phyloP scores from a whole-genome alignment of 2,888 invertebrate genomes.

The Drosophila vallismaia region DNA sequence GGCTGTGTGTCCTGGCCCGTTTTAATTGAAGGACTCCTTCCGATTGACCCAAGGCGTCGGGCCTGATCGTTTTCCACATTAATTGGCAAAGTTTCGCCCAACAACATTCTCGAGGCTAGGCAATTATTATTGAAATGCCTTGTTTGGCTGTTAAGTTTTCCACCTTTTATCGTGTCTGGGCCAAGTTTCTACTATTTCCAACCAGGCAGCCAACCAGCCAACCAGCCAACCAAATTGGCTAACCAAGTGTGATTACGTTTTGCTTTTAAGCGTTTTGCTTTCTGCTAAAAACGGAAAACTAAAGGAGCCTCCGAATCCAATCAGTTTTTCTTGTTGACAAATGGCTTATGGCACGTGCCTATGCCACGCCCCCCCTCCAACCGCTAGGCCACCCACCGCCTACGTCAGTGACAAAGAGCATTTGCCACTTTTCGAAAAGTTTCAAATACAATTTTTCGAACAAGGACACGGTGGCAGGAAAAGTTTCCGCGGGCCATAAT shows the following conservation, averaged over 20 bases:
- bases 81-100: slow-evolving; percentile 59
- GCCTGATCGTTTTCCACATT: slow-evolving; percentile 35
- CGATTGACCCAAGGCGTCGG: slow-evolving; percentile 11
- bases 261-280: slow-evolving; percentile 61
- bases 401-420: slow-evolving; percentile 48
- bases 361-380: not conserved
- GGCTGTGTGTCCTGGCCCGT: too few relatives aligned
- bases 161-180: not conserved
- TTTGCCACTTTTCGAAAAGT: slow-evolving; percentile 69
- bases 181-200: slow-evolving; percentile 16
- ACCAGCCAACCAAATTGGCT: slow-evolving; percentile 57
- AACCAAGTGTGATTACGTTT: slow-evolving; percentile 67
- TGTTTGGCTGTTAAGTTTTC: slow-evolving; percentile 1
- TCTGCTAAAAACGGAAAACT: slow-evolving; percentile 13
- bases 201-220: too few relatives aligned
- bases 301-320: slow-evolving; percentile 57
- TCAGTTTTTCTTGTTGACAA: slow-evolving; percentile 67
- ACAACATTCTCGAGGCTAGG: slow-evolving; percentile 48
- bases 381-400: too few relatives aligned
- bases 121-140: slow-evolving; percentile 43
- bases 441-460: slow-evolving; percentile 65
- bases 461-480: slow-evolving; percentile 23
- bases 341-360: slow-evolving; percentile 73
- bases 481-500: slow-evolving; percentile 52
- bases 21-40: slow-evolving; percentile 3